These are phyloP conservation scores for Microtus obscurus DNA, from an alignment of 2,797 vertebrate genomes.

Conservation along the genomic window DNA sequence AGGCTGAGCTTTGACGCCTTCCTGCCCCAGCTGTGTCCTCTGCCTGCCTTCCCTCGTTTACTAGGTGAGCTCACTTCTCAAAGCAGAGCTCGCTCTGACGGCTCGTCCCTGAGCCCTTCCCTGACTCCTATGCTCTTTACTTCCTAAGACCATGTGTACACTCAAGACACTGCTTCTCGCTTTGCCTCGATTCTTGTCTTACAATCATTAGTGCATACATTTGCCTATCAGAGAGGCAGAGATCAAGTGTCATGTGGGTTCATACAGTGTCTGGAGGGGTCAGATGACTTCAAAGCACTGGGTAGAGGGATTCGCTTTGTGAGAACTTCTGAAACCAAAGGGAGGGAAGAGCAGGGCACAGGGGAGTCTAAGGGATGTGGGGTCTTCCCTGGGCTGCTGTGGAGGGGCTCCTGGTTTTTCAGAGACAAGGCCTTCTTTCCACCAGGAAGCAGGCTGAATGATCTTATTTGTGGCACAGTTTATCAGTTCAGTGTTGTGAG, in stretches of 20 bases:
- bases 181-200: not conserved
- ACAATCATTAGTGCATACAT: not conserved
- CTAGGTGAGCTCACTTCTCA: not conserved
- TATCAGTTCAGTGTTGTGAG: not conserved
- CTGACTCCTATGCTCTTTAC: not conserved
- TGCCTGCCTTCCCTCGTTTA: not conserved
- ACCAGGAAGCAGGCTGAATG: not conserved
- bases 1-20: not conserved
- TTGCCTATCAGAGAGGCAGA: not conserved
- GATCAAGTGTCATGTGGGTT: not conserved
- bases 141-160: not conserved
- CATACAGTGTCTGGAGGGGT: not conserved
- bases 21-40: not conserved
- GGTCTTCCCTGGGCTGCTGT: not conserved
- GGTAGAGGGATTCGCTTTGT: not conserved
- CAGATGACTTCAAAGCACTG: not conserved
- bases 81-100: not conserved
- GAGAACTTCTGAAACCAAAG: slow-evolving; percentile 41
- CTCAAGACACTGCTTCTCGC: not conserved
- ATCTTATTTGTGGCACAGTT: not conserved
- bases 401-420: not conserved
- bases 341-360: not conserved
- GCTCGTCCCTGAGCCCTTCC: not conserved
- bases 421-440: not conserved
- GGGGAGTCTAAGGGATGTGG: not conserved